Conservation (phyloP, 37 sponge, comb jelly and placozoan species). For the Geodia barretti region DNA sequence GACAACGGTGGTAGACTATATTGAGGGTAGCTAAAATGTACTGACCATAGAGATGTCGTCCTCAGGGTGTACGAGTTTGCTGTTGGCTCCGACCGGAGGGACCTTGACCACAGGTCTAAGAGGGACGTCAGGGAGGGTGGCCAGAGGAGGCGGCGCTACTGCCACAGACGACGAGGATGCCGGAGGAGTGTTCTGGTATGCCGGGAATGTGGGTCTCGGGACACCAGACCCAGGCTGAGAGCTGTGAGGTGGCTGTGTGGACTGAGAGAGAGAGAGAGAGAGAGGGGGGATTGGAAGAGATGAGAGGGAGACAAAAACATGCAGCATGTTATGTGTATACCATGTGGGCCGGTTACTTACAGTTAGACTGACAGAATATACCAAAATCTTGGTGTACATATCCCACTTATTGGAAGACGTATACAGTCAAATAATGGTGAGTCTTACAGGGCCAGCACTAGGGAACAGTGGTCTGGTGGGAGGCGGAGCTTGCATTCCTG, state of each 20-base stretch:
- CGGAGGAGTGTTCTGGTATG: slow-evolving; percentile 29
- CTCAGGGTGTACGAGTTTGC: slow-evolving; percentile 86
- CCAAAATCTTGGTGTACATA: neutral
- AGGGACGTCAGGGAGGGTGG: slow-evolving; percentile 18
- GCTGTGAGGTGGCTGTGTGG: neutral
- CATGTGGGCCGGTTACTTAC: neutral
- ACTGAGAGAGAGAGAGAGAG: neutral
- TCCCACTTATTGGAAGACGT: neutral
- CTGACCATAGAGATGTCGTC: slow-evolving; percentile 95
- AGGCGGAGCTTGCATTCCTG: neutral
- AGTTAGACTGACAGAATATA: neutral
- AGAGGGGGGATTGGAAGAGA: neutral
- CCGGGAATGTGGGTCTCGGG: slow-evolving; percentile 51
- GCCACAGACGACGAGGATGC: neutral
- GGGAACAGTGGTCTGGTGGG: slow-evolving; percentile 14
- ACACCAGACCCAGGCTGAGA: neutral
- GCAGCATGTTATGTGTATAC: neutral
- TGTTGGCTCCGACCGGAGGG: slow-evolving; percentile 57
- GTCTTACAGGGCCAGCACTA: slow-evolving; percentile 9
- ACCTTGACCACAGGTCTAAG: slow-evolving; percentile 41
- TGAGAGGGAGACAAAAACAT: neutral
- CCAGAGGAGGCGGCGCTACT: neutral
- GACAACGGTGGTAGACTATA: neutral
- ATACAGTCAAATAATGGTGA: neutral
- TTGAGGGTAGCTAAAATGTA: neutral